These are phyloP conservation scores for Megaceryle alcyon DNA, from an alignment of 2,797 vertebrate genomes.

Conservation along the genomic window DNA sequence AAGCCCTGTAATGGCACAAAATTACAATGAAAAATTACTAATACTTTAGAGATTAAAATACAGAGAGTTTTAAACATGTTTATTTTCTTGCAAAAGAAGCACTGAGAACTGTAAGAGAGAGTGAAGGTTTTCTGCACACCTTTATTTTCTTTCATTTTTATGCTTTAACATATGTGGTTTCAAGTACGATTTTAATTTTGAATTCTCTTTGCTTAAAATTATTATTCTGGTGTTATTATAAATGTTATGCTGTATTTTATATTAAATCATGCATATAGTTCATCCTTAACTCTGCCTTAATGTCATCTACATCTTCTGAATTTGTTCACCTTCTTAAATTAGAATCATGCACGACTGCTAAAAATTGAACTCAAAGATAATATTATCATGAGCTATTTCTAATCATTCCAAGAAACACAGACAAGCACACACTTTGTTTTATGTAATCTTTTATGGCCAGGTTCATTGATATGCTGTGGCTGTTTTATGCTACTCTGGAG, in stretches of 20 bases:
- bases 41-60: not conserved
- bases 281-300: not conserved
- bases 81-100: not conserved
- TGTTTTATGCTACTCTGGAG: constrained; percentile 41
- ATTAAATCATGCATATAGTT: not conserved
- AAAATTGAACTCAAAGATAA: not conserved
- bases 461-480: constrained; percentile 24
- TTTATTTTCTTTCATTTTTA: not conserved
- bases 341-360: not conserved
- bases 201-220: not conserved
- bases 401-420: constrained; percentile 8
- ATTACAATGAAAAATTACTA: not conserved
- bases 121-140: not conserved
- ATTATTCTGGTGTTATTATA: not conserved
- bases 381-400: not conserved
- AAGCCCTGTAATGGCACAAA: not conserved
- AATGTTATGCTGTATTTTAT: not conserved
- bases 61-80: not conserved
- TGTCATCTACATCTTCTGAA: not conserved
- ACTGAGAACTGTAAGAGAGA: not conserved
- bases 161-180: not conserved
- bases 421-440: not conserved
- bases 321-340: not conserved
- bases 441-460: constrained; percentile 11
- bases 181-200: not conserved